These are phyloP conservation scores for Parambassis ranga DNA, from an alignment of 2,797 vertebrate species.

Conservation along the genomic window DNA sequence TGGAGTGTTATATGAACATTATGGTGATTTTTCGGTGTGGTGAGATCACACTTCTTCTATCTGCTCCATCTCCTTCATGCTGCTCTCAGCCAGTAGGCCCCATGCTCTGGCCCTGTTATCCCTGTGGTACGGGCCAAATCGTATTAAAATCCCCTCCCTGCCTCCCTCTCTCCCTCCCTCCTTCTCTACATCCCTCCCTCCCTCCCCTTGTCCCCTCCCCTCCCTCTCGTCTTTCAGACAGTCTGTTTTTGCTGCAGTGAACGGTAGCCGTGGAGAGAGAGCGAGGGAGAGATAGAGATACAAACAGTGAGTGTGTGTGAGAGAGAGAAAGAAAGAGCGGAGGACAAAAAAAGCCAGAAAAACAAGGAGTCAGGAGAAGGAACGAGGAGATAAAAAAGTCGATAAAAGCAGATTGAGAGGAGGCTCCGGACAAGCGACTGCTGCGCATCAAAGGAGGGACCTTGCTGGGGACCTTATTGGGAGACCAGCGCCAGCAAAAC, in stretches of 20 bases:
- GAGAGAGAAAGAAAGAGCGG: constrained; percentile 36
- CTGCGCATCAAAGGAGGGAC: constrained; percentile 59
- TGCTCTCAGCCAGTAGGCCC: constrained; percentile 61
- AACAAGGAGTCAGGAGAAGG: constrained; percentile 64
- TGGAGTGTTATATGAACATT: constrained; percentile 23
- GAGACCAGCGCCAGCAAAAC: constrained; percentile 49
- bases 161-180: constrained; percentile 9
- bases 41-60: constrained; percentile 47
- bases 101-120: constrained; percentile 79
- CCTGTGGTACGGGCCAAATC: constrained; percentile 82
- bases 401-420: constrained; percentile 50
- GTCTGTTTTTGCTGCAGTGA: constrained; percentile 88
- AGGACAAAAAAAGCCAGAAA: constrained; percentile 47
- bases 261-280: constrained; percentile 77
- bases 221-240: constrained; percentile 75
- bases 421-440: constrained; percentile 55
- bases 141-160: constrained; percentile 79
- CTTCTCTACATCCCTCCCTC: constrained; percentile 10
- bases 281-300: constrained; percentile 30
- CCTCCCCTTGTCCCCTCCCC: constrained; percentile 53
- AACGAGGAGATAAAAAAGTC: constrained; percentile 48
- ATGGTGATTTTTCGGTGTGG: constrained; percentile 28
- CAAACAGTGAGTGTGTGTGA: constrained; percentile 37
- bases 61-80: constrained; percentile 69
- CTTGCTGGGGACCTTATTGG: constrained; percentile 48